Percentiles rank a stretch among this genome's conserved stretches.
These are phyloP conservation scores for Himalopsyche tibetana DNA, from an alignment of 2,888 invertebrate species.

Conservation along the genomic window DNA sequence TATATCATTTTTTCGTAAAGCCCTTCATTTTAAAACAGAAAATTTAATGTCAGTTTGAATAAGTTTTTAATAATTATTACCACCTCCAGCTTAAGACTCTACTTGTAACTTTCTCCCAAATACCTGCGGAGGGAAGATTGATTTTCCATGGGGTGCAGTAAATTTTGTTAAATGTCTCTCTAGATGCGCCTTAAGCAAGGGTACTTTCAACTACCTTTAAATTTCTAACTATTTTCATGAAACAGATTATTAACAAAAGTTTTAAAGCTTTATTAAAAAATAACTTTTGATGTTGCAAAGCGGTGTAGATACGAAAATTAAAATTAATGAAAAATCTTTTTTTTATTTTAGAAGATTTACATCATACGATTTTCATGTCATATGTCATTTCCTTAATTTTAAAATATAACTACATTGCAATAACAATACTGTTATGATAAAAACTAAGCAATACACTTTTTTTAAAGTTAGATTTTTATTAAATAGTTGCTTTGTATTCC, in stretches of 20 bases:
- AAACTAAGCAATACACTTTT: too few species aligned
- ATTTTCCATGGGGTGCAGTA: conserved; percentile 60
- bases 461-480: too few species aligned
- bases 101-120: not conserved
- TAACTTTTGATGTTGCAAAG: not conserved
- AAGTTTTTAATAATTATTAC: conserved; percentile 12
- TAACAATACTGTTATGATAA: too few species aligned
- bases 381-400: too few species aligned
- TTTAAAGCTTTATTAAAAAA: not conserved
- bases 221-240: conserved; percentile 17
- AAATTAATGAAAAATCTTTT: too few species aligned
- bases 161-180: conserved; percentile 61
- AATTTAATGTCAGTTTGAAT: conserved; percentile 2
- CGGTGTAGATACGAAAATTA: too few species aligned
- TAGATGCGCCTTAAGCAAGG: not conserved
- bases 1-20: not conserved
- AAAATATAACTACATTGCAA: too few species aligned
- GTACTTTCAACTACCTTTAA: not conserved
- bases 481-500: too few species aligned
- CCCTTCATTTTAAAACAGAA: not conserved
- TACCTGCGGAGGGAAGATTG: conserved; percentile 53
- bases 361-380: too few species aligned
- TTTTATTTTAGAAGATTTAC: too few species aligned
- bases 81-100: not conserved
- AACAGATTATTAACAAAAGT: not conserved